Conservation (phyloP, 2,113 vertebrate genomes). For the Chitala chitala region DNA sequence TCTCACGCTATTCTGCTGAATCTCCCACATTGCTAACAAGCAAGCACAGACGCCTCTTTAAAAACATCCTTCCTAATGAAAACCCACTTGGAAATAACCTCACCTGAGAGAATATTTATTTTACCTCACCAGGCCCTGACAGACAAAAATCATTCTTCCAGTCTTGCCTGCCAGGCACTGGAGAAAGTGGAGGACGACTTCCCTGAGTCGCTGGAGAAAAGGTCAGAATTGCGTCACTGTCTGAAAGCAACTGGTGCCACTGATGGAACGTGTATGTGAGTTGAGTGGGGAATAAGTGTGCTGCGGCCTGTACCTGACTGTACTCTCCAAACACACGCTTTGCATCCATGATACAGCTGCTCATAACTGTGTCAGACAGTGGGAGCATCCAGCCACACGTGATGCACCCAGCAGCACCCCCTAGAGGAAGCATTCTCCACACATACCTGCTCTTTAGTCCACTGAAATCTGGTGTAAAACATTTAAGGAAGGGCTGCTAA, state of each 20-base stretch:
- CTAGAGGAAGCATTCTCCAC: not conserved
- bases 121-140: conserved; percentile 26
- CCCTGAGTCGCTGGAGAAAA: conserved; percentile 38
- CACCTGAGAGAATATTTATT: conserved; percentile 25
- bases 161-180: not conserved
- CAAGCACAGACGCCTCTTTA: not conserved
- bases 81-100: conserved; percentile 24
- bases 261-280: not conserved
- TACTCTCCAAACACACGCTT: not conserved
- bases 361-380: not conserved
- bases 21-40: not conserved
- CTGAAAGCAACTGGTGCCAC: conserved; percentile 32
- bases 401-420: too few relatives aligned
- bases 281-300: not conserved
- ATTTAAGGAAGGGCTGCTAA: too few relatives aligned
- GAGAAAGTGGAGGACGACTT: not conserved
- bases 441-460: too few relatives aligned
- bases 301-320: not conserved
- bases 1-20: conserved; percentile 23
- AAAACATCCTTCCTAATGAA: conserved; percentile 18
- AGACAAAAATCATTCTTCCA: conserved; percentile 18
- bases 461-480: too few relatives aligned
- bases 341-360: not conserved
- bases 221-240: conserved; percentile 48
- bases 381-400: not conserved